Evolutionary conservation across 2,888 invertebrate genomes (phyloP).

Genomic region (Lamproptera curius): DNA sequence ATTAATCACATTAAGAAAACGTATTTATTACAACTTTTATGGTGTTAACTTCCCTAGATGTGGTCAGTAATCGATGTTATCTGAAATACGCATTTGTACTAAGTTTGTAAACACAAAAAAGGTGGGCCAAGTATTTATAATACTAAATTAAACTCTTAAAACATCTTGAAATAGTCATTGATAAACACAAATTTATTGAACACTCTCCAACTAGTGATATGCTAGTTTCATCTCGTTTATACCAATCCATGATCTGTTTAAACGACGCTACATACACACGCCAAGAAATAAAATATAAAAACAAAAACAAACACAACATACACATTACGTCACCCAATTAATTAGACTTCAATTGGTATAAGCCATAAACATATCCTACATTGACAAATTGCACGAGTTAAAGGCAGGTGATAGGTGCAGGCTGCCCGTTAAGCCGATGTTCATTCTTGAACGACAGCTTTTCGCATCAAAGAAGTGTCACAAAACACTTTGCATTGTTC

Average conservation of each 20-base stretch:
- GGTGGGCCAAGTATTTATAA: too few species aligned
- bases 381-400: conserved; percentile 11
- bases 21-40: not conserved
- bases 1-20: not conserved
- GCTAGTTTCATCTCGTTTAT: not conserved
- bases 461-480: conserved; percentile 22
- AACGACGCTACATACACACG: not conserved
- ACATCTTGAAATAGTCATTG: too few species aligned
- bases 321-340: conserved; percentile 4
- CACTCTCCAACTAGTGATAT: not conserved
- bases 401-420: conserved; percentile 11
- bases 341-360: conserved; percentile 1
- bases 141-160: too few species aligned
- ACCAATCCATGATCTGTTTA: not conserved
- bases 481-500: conserved; percentile 27
- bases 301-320: conserved; percentile 9
- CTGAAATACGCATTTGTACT: not conserved
- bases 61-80: not conserved
- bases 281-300: too few species aligned
- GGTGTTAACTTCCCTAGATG: not conserved
- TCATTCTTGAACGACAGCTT: conserved; percentile 22
- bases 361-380: conserved; percentile 8
- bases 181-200: too few species aligned
- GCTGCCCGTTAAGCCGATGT: conserved; percentile 14
- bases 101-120: not conserved